phyloP scores from a whole-genome alignment of 2,797 vertebrate species.

The Ptychadena robeensis region DNA sequence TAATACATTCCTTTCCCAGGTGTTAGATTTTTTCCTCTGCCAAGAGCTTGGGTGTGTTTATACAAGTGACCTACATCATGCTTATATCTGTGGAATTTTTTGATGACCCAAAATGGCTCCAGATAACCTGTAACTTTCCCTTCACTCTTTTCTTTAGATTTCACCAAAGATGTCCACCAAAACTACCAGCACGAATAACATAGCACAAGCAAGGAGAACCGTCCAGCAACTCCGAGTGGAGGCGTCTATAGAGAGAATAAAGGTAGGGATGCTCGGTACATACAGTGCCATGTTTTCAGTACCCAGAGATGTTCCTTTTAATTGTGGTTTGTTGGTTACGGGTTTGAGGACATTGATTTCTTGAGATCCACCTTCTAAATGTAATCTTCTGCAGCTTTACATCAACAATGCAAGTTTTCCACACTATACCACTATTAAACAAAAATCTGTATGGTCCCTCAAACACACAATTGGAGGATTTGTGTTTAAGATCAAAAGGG shows the following conservation, averaged over 20 bases:
- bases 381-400: no score
- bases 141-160: constrained; percentile 6
- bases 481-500: no score
- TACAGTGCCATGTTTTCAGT: background rate
- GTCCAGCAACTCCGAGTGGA: constrained; percentile 92
- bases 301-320: no score
- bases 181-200: constrained; percentile 85
- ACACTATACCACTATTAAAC: no score
- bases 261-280: constrained; percentile 72
- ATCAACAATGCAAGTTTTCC: no score
- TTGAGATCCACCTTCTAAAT: no score
- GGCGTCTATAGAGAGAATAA: constrained; percentile 93
- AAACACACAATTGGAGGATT: no score
- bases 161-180: constrained; percentile 87
- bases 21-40: background rate
- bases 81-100: constrained; percentile 16
- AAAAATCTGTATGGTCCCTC: no score
- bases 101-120: background rate
- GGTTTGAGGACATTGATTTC: no score
- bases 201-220: constrained; percentile 81
- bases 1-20: background rate
- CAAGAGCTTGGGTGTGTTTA: background rate
- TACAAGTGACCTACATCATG: background rate
- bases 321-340: no score
- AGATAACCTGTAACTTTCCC: background rate